Evolutionary conservation across 2,888 invertebrate species (phyloP).

Genomic region (Metacarcinus magister): DNA sequence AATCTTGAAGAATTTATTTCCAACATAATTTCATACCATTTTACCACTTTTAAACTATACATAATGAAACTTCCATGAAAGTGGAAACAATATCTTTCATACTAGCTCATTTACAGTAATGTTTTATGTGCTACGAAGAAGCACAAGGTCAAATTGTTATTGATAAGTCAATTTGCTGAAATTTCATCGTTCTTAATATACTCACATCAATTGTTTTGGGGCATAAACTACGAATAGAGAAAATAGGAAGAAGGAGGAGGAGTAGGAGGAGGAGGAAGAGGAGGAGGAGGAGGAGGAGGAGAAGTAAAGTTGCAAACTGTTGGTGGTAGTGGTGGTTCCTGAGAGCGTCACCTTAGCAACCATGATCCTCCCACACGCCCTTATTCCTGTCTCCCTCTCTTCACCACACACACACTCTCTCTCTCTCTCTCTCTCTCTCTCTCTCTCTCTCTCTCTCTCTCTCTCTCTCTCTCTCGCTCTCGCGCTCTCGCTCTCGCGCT

Average conservation of each 20-base stretch:
- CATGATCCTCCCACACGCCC: neutral
- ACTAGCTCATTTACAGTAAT: too few relatives aligned
- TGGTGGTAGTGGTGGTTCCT: neutral
- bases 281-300: slow-evolving; percentile 10
- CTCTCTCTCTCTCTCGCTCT: too few relatives aligned
- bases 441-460: neutral
- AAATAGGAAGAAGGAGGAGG: neutral
- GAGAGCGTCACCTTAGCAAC: slow-evolving; percentile 17
- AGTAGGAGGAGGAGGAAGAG: neutral
- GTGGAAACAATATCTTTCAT: too few relatives aligned
- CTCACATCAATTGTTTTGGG: too few relatives aligned
- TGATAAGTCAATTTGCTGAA: too few relatives aligned
- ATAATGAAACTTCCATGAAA: too few relatives aligned
- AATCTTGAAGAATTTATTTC: too few relatives aligned
- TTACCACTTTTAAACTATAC: too few relatives aligned
- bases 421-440: neutral
- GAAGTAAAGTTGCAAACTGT: neutral
- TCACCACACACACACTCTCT: neutral
- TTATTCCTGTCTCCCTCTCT: neutral
- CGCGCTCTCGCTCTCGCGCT: neutral
- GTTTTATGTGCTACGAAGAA: too few relatives aligned
- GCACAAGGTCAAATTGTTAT: too few relatives aligned
- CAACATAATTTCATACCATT: too few relatives aligned
- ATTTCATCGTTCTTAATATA: too few relatives aligned
- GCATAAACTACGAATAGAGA: neutral